Base-by-base conservation (phyloP, 2,797 vertebrate species). In the Sternotherus odoratus region DNA sequence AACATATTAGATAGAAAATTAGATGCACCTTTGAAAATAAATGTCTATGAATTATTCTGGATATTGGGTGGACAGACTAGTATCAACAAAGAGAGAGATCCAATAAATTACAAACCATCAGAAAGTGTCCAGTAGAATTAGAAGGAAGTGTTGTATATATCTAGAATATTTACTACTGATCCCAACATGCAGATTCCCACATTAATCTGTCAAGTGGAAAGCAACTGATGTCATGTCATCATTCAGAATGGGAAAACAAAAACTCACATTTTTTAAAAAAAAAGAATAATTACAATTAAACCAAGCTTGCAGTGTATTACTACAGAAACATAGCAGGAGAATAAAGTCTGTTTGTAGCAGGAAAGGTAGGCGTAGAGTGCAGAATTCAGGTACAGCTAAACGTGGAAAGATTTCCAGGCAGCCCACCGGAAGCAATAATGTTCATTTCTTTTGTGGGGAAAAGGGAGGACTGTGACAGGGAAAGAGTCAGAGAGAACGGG, bases 361-460 rank as follows among this genome's bases (percentile, higher is more conserved):
- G 24, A 81, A 50, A 87, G 23, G n/a, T 17, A 83, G 51, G 54
- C 90, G 72, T 56, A 53, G 50, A 91, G 77, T 82, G 79, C 88
- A 84, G 72, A 95, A 51, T 17, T 4, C 33, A 86, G 63, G 23
- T 87, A 54, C 39, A 60, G 12, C 83, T 93, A 89, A 87, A 63
- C 49, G 17, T 57, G 43, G 43, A 91, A 23, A 51, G 26, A 8
- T 84, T 95, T 95, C 91, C 75, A 92, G 85, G 39, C 85, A 87
- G 36, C 4, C 21, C 60, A 77, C 30, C 79, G 89, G 79, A 95
- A 86, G n/a, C 77, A 92, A 87, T 87, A 85, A 92, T 72, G 12
- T 56, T 93, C 77, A 90, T 92, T 96, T 94, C 85, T 94, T 85
- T 75, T 56, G 50, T 23, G 17, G 48, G 82, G 12, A 50, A 95